Evolutionary conservation across 2,113 vertebrate species (phyloP).

Genomic region (Tetrao urogallus): DNA sequence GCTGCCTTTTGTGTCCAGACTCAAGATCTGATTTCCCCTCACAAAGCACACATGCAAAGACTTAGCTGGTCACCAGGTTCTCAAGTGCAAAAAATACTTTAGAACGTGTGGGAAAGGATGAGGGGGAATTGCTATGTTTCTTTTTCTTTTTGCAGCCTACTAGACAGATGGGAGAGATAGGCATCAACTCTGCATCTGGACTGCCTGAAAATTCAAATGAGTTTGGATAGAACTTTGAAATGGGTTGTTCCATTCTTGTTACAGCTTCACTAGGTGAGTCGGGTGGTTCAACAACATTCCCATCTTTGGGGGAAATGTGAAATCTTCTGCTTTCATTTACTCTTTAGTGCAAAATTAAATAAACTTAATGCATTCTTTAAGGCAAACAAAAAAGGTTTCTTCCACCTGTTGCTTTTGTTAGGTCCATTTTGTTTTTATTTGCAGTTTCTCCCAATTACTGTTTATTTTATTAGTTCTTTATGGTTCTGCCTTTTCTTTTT

Average conservation of each 20-base stretch:
- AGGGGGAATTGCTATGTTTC: background rate
- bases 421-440: constrained; percentile 31
- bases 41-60: background rate
- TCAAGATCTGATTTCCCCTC: background rate
- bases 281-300: background rate
- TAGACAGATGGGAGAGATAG: background rate
- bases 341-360: background rate
- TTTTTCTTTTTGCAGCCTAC: background rate
- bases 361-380: background rate
- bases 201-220: background rate
- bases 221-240: background rate
- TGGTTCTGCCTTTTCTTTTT: constrained; percentile 14
- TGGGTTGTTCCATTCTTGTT: background rate
- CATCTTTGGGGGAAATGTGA: background rate
- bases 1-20: background rate
- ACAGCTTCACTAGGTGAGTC: background rate
- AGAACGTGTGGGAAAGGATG: background rate
- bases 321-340: background rate
- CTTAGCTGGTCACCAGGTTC: background rate
- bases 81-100: background rate
- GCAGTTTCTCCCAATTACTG: constrained; percentile 17
- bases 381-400: background rate
- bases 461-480: constrained; percentile 48
- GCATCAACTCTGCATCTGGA: background rate
- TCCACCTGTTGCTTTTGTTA: background rate